Evolutionary conservation across 1,140 invertebrate species (phyloP), one percentile per base, ranked within the genome.

Genomic region (Acromyrmex charruanus): DNA sequence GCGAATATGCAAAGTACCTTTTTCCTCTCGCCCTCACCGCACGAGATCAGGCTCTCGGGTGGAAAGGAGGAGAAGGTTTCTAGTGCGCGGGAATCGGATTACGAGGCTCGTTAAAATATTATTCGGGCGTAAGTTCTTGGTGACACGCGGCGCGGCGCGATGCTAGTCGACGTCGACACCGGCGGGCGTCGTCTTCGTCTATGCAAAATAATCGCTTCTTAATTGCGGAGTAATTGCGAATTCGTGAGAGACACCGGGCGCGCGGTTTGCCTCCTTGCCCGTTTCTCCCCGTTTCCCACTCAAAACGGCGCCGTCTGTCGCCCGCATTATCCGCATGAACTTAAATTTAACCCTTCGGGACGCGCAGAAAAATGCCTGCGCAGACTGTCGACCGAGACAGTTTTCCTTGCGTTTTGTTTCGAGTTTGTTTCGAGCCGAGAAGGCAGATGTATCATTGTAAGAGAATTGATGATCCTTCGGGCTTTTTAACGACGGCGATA

Each of bases 201-300:
- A 94, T 94, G 94, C 93, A 94, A 94, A 94, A 94, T 94, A 94
- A 94, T 94, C 94, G 93, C 92, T 94, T 94, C 94, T 94, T 94
- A 94, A 94, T 94, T 94, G 93, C 93, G 74, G 91, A 93, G 93
- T 94, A 94, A 94, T 93, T 94, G 93, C 89, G 90, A 94, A 93
- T 93, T 93, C 92, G 85, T 88, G 89, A 89, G 91, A 90, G 91
- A 86, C 68, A 87, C 80, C 89, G 88, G 82, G 87, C 88, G 86
- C 69, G 21, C 80, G n/a, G 28, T 44, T 44, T 35, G 61, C 53
- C 28, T 68, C 53, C 69, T 79, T n/a, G 25, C n/a, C 58, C 35
- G 16, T 77, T 77, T 58, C 49, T 6, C 61, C 58, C 39, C 80
- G 49, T 44, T n/a, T 55, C 39, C 72, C 58, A 81, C 88, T 92